Percentiles rank a stretch among this genome's conserved stretches.
phyloP scores from a whole-genome alignment of 1,140 invertebrate genomes.

The Lordiphosa clarofinis region DNA sequence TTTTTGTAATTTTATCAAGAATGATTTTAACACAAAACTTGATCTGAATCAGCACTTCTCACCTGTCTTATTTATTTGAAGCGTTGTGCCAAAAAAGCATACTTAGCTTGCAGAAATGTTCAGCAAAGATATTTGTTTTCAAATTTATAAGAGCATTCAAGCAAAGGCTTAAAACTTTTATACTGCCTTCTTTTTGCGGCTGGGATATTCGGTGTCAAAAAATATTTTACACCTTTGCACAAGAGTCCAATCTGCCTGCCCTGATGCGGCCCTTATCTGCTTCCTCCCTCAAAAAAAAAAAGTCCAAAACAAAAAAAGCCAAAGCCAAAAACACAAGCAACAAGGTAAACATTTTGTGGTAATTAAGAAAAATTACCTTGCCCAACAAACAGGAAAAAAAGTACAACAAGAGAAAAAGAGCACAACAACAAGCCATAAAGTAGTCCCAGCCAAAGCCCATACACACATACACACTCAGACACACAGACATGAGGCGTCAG shows the following conservation, averaged over 20 bases:
- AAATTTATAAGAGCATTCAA: neutral
- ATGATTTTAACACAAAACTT: too few species aligned
- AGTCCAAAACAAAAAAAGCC: slow-evolving; percentile 40
- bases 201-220: slow-evolving; percentile 29
- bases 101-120: slow-evolving; percentile 12
- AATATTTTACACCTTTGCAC: slow-evolving; percentile 73
- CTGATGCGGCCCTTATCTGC: slow-evolving; percentile 56
- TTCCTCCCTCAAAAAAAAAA: slow-evolving; percentile 34
- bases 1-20: too few species aligned
- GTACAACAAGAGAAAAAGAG: too few species aligned
- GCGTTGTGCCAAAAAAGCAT: too few species aligned
- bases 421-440: slow-evolving; percentile 53
- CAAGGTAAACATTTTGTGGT: slow-evolving; percentile 75
- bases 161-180: neutral
- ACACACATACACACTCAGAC: slow-evolving; percentile 25
- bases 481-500: slow-evolving; percentile 33
- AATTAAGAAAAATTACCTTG: slow-evolving; percentile 78
- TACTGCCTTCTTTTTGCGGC: slow-evolving; percentile 18
- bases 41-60: too few species aligned
- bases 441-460: slow-evolving; percentile 44
- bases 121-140: neutral
- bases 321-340: slow-evolving; percentile 54
- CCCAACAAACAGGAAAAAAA: slow-evolving; percentile 33
- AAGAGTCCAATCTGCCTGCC: slow-evolving; percentile 43
- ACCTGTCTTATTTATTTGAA: too few species aligned